A percentile compares a stretch with the other conserved stretches of the same genome.
Evolutionary conservation across 1,140 invertebrate species (phyloP).

Genomic region (Pseudomyrmex dendroicus): DNA sequence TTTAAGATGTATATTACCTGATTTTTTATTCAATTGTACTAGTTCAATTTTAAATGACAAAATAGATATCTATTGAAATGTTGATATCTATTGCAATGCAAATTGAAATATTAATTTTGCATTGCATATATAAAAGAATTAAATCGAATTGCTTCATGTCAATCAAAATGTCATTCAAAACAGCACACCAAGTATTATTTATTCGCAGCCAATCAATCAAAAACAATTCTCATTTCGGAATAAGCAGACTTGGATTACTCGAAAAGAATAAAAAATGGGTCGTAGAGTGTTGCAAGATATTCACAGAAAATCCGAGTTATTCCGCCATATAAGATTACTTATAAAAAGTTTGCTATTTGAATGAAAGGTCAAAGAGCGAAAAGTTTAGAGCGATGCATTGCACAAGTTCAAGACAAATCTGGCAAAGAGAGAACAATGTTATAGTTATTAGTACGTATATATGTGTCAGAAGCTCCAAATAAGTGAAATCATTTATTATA

Average conservation of each 20-base stretch:
- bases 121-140: slow-evolving; percentile 1
- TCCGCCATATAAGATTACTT: background rate
- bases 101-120: slow-evolving; percentile 42
- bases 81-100: no score
- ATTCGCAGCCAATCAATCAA: slow-evolving; percentile 31
- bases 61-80: background rate
- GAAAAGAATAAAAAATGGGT: slow-evolving; percentile 27
- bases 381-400: background rate
- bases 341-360: slow-evolving; percentile 13
- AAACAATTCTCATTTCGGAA: slow-evolving; percentile 16
- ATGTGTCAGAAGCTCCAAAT: background rate
- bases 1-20: background rate
- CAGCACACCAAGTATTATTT: slow-evolving; percentile 37
- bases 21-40: slow-evolving; percentile 6
- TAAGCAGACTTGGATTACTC: background rate
- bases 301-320: background rate
- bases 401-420: background rate
- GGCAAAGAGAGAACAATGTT: background rate
- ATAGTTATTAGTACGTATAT: background rate
- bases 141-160: background rate
- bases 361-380: background rate
- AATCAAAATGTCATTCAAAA: slow-evolving; percentile 35
- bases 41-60: background rate
- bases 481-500: background rate
- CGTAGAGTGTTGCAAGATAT: background rate